Evolutionary conservation across 2,797 vertebrate genomes (phyloP), one percentile per base, ranked within the genome.

Genomic region (Spatula clypeata): DNA sequence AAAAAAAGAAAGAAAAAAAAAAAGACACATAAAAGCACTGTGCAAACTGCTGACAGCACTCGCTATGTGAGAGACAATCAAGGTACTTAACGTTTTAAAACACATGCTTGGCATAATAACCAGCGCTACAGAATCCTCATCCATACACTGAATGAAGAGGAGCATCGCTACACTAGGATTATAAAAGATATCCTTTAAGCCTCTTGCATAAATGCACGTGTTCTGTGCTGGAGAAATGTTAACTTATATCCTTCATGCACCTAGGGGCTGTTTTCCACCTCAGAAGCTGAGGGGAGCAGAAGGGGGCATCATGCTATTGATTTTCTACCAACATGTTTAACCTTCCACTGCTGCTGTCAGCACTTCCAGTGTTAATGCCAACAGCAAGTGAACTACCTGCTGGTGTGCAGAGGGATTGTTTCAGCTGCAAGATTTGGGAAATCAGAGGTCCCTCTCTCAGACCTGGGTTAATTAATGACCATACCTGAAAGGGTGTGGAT

Each of bases 21-120:
- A 83, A 90, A 91, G 76, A 54, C 79, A 73, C 64, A 90, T 93
- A 94, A 97, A 96, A 97, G 80, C 86, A 67, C 71, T 26, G 71
- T 74, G 74, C 80, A 93, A 94, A 97, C 93, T 90, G 88, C 95
- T 97, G 94, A 96, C 94, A 95, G 83, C 80, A 88, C 71, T 85
- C 69, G 88, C 77, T 94, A 27, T 90, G 64, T 38, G 40, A 95
- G 80, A 97, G 91, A 97, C 77, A 97, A 95, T 96, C 94, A 92
- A 93, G 83, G 90, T 96, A 90, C 67, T 96, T 93, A 96, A 90
- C 4, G 3, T 90, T 94, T 95, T 95, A 88, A 93, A 97, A 93
- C 70, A 72, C 87, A 96, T 77, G 77, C 57, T 77, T 90, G 79
- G 90, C 80, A 93, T 95, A 92, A 95, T 88, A 97, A 95, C 74